Conservation (phyloP, 2,888 invertebrate species). For the Drosophila phalerata region DNA sequence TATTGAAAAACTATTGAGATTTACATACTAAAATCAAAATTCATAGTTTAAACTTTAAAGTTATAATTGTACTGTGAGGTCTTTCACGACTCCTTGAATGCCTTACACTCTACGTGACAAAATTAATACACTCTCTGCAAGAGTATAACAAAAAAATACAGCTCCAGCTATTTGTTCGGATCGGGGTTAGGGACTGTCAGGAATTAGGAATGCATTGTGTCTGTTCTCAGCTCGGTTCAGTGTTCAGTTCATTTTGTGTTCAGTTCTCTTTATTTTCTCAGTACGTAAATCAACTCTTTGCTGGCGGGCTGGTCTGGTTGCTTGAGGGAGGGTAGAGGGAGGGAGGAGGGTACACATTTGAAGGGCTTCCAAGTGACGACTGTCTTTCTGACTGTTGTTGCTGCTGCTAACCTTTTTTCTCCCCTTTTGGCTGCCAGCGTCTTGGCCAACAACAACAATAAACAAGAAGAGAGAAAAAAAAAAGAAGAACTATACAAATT, state of each 20-base stretch:
- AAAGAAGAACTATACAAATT: constrained; percentile 38
- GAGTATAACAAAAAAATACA: not conserved
- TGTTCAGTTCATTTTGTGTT: constrained; percentile 37
- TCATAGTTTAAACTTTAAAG: too few species aligned
- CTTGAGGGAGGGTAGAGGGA: not conserved
- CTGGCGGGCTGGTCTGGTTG: not conserved
- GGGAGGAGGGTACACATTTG: constrained; percentile 30
- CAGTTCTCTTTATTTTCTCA: constrained; percentile 25
- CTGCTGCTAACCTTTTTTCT: constrained; percentile 21
- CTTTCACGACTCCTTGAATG: not conserved
- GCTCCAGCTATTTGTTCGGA: constrained; percentile 30
- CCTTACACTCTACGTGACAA: not conserved
- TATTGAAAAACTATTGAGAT: too few species aligned
- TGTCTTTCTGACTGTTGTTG: constrained; percentile 26
- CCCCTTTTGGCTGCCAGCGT: constrained; percentile 41
- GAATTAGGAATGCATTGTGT: constrained; percentile 76
- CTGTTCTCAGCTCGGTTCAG: constrained; percentile 37
- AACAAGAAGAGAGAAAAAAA: not conserved
- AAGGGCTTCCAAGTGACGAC: constrained; percentile 44
- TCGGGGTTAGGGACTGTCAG: constrained; percentile 30
- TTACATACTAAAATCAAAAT: too few species aligned
- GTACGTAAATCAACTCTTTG: constrained; percentile 70
- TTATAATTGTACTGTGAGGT: too few species aligned
- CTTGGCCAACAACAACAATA: constrained; percentile 36
- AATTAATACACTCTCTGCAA: not conserved